Evolutionary conservation across 2,888 invertebrate species (phyloP).

Genomic region (Aleiodes testaceus): DNA sequence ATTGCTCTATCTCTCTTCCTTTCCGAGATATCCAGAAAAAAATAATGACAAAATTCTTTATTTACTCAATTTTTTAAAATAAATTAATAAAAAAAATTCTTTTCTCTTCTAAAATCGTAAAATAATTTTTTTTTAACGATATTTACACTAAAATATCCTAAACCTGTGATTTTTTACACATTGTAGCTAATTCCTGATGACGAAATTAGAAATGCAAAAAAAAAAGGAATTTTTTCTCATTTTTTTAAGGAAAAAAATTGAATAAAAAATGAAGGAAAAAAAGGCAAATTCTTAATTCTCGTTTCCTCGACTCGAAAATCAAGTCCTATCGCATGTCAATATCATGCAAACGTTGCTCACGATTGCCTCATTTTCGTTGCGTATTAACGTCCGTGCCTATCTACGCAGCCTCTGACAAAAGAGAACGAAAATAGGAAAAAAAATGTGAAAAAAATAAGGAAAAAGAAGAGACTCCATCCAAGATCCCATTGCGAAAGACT

Average conservation of each 20-base stretch:
- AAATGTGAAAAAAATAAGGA: constrained; percentile 22
- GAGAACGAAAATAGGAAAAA: constrained; percentile 6
- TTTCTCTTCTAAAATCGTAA: too few relatives aligned
- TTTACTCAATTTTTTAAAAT: too few relatives aligned
- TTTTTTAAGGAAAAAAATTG: not conserved
- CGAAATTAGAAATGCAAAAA: not conserved
- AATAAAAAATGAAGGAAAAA: too few relatives aligned
- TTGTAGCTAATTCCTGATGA: not conserved
- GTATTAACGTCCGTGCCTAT: constrained; percentile 12
- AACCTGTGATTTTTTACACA: not conserved
- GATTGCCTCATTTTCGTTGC: constrained; percentile 27
- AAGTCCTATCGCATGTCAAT: constrained; percentile 20
- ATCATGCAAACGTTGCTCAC: constrained; percentile 20
- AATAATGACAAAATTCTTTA: too few relatives aligned
- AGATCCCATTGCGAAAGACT: constrained; percentile 33
- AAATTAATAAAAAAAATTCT: too few relatives aligned
- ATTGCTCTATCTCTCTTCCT: too few relatives aligned
- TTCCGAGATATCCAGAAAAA: too few relatives aligned
- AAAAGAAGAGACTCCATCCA: constrained; percentile 13
- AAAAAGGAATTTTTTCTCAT: not conserved
- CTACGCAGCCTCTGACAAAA: constrained; percentile 3
- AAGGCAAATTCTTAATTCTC: not conserved
- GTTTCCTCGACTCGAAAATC: constrained; percentile 4
- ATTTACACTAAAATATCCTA: too few relatives aligned
- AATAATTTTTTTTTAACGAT: too few relatives aligned